Percentiles rank a stretch among this genome's conserved stretches.
phyloP scores from a whole-genome alignment of 2,797 vertebrate species.

The Babyrousa celebensis region DNA sequence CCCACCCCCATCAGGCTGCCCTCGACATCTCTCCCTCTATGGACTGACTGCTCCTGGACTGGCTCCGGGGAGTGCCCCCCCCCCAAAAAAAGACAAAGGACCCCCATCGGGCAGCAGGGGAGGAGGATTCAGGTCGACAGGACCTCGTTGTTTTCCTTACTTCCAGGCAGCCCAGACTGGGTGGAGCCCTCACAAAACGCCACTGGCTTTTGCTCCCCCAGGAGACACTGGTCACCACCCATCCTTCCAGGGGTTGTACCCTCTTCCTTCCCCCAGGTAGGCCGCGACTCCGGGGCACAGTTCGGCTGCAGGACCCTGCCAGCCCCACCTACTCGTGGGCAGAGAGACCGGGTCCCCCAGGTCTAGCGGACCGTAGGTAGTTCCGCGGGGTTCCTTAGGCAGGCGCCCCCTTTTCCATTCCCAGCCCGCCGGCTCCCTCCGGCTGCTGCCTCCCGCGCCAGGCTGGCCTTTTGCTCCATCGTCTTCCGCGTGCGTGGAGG shows the following conservation, averaged over 20 bases:
- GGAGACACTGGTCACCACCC: neutral
- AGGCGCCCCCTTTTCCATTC: neutral
- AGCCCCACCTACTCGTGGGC: neutral
- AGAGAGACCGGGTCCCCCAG: neutral
- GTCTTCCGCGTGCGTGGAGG: neutral
- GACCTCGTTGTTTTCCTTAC: neutral
- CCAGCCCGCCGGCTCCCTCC: neutral
- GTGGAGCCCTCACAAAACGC: too few species aligned
- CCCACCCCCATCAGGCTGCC: neutral
- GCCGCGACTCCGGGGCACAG: neutral
- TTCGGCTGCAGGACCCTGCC: rapidly evolving
- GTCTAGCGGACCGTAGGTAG: rapidly evolving
- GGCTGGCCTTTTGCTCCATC: neutral
- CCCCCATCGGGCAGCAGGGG: neutral
- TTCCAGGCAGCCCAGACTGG: neutral
- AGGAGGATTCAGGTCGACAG: neutral
- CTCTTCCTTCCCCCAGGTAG: neutral
- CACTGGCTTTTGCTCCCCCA: neutral
- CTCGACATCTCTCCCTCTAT: rapidly evolving
- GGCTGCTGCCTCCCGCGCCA: neutral
- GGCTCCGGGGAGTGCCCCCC: neutral
- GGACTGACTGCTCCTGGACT: neutral
- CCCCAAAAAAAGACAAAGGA: neutral
- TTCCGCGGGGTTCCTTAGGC: neutral
- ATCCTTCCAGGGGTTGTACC: rapidly evolving